phyloP scores from a whole-genome alignment of 2,888 invertebrate genomes.

The Pandemis corylana region DNA sequence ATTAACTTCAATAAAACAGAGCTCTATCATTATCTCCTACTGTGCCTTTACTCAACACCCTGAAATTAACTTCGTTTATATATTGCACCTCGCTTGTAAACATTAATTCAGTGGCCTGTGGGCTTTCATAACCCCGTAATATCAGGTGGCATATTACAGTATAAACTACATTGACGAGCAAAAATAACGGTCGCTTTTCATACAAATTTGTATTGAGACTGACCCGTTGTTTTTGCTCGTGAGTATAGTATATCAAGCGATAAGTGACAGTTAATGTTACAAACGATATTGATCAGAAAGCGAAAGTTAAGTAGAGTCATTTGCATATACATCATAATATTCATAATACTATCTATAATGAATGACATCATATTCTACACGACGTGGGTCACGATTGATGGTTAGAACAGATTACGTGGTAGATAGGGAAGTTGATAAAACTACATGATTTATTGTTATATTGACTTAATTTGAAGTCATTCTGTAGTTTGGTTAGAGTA shows the following conservation, averaged over 20 bases:
- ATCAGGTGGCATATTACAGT: conserved; percentile 21
- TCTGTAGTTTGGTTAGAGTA: neutral
- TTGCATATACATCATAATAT: conserved; percentile 44
- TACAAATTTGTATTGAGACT: too few species aligned
- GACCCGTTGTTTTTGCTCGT: too few species aligned
- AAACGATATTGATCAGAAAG: conserved; percentile 51
- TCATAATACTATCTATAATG: conserved; percentile 48
- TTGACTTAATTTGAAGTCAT: conserved; percentile 2
- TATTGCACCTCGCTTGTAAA: conserved; percentile 29
- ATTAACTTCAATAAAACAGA: neutral
- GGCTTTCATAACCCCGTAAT: conserved; percentile 28
- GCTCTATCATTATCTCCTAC: conserved; percentile 1
- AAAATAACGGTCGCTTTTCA: too few species aligned
- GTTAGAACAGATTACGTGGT: conserved; percentile 19
- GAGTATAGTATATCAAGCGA: conserved; percentile 54
- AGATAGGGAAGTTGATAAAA: conserved; percentile 7
- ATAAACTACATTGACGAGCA: conserved; percentile 11
- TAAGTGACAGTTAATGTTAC: conserved; percentile 58
- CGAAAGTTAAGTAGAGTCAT: conserved; percentile 49
- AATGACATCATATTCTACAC: conserved; percentile 53
- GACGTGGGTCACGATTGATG: conserved; percentile 46
- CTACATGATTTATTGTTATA: neutral
- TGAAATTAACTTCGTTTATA: conserved; percentile 1
- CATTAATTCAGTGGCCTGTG: conserved; percentile 27
- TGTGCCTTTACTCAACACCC: neutral